Evolutionary conservation across 1,140 invertebrate species (phyloP).

Genomic region (Oryzaephilus surinamensis): DNA sequence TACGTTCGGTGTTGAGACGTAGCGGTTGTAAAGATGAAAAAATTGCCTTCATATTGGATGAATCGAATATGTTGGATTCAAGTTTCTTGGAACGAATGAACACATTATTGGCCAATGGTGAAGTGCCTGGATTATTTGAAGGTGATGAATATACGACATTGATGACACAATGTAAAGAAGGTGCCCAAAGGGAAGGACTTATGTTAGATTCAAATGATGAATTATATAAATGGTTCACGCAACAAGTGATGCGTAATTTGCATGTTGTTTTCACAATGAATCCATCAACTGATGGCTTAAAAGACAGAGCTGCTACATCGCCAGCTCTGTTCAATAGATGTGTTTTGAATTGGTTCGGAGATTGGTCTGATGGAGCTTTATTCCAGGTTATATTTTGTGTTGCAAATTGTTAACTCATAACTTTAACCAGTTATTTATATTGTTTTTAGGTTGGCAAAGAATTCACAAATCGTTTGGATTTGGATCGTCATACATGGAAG

Average conservation of each 20-base stretch:
- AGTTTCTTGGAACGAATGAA: slow-evolving; percentile 99
- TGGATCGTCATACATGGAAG: slow-evolving; percentile 72
- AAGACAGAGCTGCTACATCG: slow-evolving; percentile 95
- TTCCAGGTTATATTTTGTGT: no score
- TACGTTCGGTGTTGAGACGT: slow-evolving; percentile 83
- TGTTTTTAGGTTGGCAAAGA: slow-evolving; percentile 65
- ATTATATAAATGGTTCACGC: slow-evolving; percentile 97
- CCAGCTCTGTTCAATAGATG: slow-evolving; percentile 99
- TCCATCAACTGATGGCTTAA: slow-evolving; percentile 93
- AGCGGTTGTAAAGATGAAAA: slow-evolving; percentile 98
- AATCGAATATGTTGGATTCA: slow-evolving; percentile 97
- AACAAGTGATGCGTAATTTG: slow-evolving; percentile 96
- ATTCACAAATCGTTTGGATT: slow-evolving; percentile 73
- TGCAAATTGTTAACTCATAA: slow-evolving; percentile 20
- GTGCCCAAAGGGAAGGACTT: slow-evolving; percentile 91
- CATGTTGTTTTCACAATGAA: slow-evolving; percentile 99
- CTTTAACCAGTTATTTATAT: no score
- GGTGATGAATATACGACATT: slow-evolving; percentile 96
- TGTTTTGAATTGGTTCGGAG: slow-evolving; percentile 99
- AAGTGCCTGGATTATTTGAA: slow-evolving; percentile 89
- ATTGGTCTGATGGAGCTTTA: slow-evolving; percentile 96
- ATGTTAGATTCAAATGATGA: slow-evolving; percentile 99
- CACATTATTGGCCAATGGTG: slow-evolving; percentile 95
- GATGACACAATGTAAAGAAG: slow-evolving; percentile 99
- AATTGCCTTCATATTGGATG: slow-evolving; percentile 98